These are phyloP conservation scores for Stenodera caucasica DNA, from an alignment of 2,888 invertebrate species.

Conservation along the genomic window DNA sequence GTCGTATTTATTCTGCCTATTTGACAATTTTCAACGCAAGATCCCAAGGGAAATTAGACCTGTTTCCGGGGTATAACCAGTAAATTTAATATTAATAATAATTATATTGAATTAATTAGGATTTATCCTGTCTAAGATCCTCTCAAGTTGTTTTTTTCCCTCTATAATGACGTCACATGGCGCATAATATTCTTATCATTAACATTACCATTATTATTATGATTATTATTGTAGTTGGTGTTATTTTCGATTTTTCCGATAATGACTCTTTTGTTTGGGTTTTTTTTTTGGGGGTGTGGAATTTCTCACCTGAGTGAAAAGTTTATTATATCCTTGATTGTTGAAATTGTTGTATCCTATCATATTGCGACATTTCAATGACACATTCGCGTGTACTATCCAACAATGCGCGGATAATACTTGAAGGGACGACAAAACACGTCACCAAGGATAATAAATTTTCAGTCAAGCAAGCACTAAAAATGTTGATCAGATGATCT, in stretches of 20 bases:
- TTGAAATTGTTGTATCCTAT: constrained; percentile 77
- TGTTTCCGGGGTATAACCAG: constrained; percentile 17
- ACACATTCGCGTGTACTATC: constrained; percentile 53
- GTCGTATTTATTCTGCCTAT: neutral
- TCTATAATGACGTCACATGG: constrained; percentile 40
- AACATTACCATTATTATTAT: constrained; percentile 19
- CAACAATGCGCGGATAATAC: constrained; percentile 20
- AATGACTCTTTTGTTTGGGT: neutral
- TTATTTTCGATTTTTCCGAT: constrained; percentile 11
- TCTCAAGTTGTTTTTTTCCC: neutral
- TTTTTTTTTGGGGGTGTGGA: neutral
- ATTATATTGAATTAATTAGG: too few relatives aligned
- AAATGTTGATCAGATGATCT: neutral
- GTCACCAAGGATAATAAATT: neutral
- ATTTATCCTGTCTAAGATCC: constrained; percentile 12
- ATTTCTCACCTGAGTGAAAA: constrained; percentile 73
- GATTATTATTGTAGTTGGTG: constrained; percentile 14
- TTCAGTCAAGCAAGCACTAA: neutral
- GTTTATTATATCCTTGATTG: constrained; percentile 77
- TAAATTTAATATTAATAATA: constrained; percentile 12
- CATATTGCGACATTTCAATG: constrained; percentile 67
- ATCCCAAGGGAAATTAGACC: constrained; percentile 26
- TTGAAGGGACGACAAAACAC: neutral
- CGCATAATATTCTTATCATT: constrained; percentile 33
- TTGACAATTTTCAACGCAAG: constrained; percentile 13